A percentile compares a stretch with the other conserved stretches of the same genome.
These are phyloP conservation scores for Agrochola lychnidis DNA, from an alignment of 2,888 invertebrate species.

Conservation along the genomic window DNA sequence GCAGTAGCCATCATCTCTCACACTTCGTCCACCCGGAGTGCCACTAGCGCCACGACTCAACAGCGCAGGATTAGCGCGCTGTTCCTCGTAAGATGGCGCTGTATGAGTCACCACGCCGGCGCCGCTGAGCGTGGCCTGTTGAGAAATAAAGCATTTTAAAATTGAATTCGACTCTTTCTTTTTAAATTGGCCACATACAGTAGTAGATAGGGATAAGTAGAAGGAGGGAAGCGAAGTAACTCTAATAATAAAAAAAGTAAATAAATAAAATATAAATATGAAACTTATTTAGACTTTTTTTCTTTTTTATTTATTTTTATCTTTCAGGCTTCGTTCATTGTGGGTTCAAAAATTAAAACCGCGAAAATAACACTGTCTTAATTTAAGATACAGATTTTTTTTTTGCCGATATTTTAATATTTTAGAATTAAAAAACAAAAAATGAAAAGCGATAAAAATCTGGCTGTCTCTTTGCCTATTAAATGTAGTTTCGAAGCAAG, in stretches of 20 bases:
- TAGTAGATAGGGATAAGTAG: too few species aligned
- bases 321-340: background rate
- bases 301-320: too few species aligned
- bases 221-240: too few species aligned
- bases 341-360: background rate
- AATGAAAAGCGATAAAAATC: background rate
- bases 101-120: slow-evolving; percentile 83
- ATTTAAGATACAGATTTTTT: too few species aligned
- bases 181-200: too few species aligned
- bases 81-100: slow-evolving; percentile 87
- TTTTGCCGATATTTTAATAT: too few species aligned
- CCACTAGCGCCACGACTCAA: slow-evolving; percentile 80
- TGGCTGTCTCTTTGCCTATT: background rate
- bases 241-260: too few species aligned
- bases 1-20: slow-evolving; percentile 92
- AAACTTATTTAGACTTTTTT: background rate
- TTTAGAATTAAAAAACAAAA: too few species aligned
- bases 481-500: background rate
- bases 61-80: slow-evolving; percentile 86
- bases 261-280: too few species aligned
- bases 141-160: background rate
- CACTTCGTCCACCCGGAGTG: slow-evolving; percentile 86
- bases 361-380: background rate
- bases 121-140: slow-evolving; percentile 81
- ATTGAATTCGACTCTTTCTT: too few species aligned